Base-by-base conservation (phyloP, 2,113 vertebrate species). In the Pseudopipra pipra region DNA sequence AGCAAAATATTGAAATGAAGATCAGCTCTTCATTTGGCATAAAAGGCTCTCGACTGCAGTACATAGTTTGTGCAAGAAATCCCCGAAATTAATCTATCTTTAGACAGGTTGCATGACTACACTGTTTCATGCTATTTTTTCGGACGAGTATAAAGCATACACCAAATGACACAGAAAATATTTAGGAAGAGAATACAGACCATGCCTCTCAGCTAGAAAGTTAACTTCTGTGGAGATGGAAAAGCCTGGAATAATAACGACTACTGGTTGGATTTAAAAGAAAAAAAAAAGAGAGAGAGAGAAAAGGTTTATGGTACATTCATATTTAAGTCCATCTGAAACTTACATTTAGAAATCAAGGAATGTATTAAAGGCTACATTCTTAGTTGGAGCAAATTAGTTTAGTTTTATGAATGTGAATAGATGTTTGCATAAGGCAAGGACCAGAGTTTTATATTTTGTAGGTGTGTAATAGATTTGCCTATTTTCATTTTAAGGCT, bases 251-350 rank as follows among this genome's bases (percentile, higher is more conserved):
- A 39, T 16, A 24, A 83, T 4, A 85, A 30, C 46, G 5, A 47
- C 6, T 74, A 12, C 33, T 61, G 44, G 10, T 11, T 89, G 19
- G 19, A 52, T 67, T 63, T 11, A 11, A 43, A 54, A 51, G 28
- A n/a, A 6, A 0, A 22, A 51, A 10, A 11, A 14, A 33, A 6
- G 4, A 5, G 17, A 20, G 5, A 33, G 7, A 14, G 1, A 31
- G 17, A 66, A n/a, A 68, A 25, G 35, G 72, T 87, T 88, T 86
- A 43, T 55, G 18, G 11, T 47, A 70, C 21, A 22, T 56, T 94
- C 79, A 62, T 11, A 51, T 22, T 68, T 56, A 84, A 67, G 21
- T 62, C 44, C n/a, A 51, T 78, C 49, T 73, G 66, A 87, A 89
- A 16, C 8, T 31, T 6, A 63, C 27, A 24, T 88, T 77, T 63